Conservation (phyloP, 1,140 invertebrate species). For the Hypsibius dujardini region DNA sequence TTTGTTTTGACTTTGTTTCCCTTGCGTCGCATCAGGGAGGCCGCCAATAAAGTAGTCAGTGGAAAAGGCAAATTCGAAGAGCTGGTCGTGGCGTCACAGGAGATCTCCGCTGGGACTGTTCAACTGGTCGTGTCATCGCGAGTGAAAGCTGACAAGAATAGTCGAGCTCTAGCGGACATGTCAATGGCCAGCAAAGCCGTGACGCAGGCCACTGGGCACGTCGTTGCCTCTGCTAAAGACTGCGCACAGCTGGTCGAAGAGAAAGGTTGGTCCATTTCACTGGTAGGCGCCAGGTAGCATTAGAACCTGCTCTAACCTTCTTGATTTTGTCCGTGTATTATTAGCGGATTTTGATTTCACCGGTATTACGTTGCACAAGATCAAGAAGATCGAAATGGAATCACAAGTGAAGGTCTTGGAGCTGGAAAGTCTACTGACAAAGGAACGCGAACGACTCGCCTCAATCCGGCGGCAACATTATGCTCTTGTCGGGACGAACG, state of each 20-base stretch:
- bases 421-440: slow-evolving; percentile 69
- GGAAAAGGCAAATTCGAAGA: slow-evolving; percentile 75
- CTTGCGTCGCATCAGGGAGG: slow-evolving; percentile 44
- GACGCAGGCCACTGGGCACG: slow-evolving; percentile 66
- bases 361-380: slow-evolving; percentile 71
- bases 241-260: slow-evolving; percentile 70
- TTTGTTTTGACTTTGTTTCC: too few species aligned
- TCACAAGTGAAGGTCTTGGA: slow-evolving; percentile 54
- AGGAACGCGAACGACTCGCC: slow-evolving; percentile 60
- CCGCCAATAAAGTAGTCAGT: slow-evolving; percentile 75
- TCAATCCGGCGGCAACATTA: slow-evolving; percentile 80
- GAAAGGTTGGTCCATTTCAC: slow-evolving; percentile 39
- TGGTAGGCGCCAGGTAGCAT: too few species aligned
- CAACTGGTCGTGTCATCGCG: slow-evolving; percentile 87
- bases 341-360: slow-evolving; percentile 72
- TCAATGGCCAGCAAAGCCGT: slow-evolving; percentile 68
- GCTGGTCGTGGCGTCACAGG: slow-evolving; percentile 84
- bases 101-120: slow-evolving; percentile 87
- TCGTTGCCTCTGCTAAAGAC: slow-evolving; percentile 77
- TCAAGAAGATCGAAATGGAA: slow-evolving; percentile 88
- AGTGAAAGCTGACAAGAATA: slow-evolving; percentile 61
- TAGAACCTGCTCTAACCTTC: too few species aligned
- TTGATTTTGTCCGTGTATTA: slow-evolving; percentile 25
- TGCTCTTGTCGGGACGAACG: slow-evolving; percentile 44
- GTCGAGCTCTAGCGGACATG: slow-evolving; percentile 53